These are phyloP conservation scores for Agrypnus murinus DNA, from an alignment of 2,888 invertebrate species.

Conservation along the genomic window DNA sequence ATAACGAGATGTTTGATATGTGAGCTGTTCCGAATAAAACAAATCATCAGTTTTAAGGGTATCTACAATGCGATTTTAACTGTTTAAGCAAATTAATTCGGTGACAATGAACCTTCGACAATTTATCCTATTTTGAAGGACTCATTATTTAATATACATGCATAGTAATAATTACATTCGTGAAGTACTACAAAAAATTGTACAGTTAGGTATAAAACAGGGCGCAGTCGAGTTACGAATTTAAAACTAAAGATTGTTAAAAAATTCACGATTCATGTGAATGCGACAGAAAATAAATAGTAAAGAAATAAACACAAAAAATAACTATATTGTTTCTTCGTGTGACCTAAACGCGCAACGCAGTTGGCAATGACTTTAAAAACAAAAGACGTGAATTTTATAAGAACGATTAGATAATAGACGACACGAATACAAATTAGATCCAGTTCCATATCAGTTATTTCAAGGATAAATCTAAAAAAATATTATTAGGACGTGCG, in stretches of 20 bases:
- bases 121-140: conserved; percentile 10
- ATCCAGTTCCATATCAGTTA: conserved; percentile 44
- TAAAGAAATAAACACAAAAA: not conserved
- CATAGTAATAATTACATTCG: too few species aligned
- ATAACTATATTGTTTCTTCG: not conserved
- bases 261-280: not conserved
- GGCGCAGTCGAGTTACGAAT: not conserved
- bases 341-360: conserved; percentile 20
- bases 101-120: conserved; percentile 28
- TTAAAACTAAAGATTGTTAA: not conserved
- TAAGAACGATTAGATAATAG: conserved; percentile 39
- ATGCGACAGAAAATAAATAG: not conserved
- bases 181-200: too few species aligned
- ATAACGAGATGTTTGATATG: conserved; percentile 43
- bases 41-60: conserved; percentile 18
- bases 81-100: conserved; percentile 26
- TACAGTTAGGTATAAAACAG: conserved; percentile 22
- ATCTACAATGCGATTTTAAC: conserved; percentile 35
- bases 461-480: conserved; percentile 37
- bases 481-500: conserved; percentile 24
- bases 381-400: conserved; percentile 42
- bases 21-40: conserved; percentile 11
- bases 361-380: conserved; percentile 38
- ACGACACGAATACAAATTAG: conserved; percentile 43
- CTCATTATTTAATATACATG: too few species aligned